Base-by-base conservation (phyloP, 2,797 vertebrate genomes). In the Sebastes flavidus region DNA sequence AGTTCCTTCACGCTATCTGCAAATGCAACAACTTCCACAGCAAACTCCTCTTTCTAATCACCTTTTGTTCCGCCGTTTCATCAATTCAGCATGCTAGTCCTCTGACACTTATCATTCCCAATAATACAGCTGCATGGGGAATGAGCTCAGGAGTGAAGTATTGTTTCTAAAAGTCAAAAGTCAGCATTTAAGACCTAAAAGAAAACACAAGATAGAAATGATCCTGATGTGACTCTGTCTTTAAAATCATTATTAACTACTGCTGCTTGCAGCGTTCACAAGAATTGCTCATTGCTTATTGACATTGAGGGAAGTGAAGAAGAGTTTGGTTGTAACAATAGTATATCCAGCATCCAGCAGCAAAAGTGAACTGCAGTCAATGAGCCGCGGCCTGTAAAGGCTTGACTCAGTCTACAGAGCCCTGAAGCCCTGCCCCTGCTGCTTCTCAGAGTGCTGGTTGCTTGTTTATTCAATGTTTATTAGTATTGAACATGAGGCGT, bases 401-500 rank as follows among this genome's bases (percentile, higher is more conserved):
- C 56, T 30, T 6, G 16, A 60, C 27, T 27, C 55, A 27, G 2
- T 59, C 56, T 58, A 25, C 56, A 59, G 56, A 59, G 25, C 56
- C 25, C 56, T 59, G 56, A 59, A 29, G 25, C 14, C 12, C 11
- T 12, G 3, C 22, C 54, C 22, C 42, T 18, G 0, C 42, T 46
- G 16, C 42, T 46, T 0, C 42, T 0, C 42, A 18, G 42, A 46
- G 6, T 18, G 0, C 6, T 18, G 0, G 16, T 46, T 0, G 16
- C 42, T 46, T 46, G 42, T 46, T 46, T 46, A 18, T 18, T 46
- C 42, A 0, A 46, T 18, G 16, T 18, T 46, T 46, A 46, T 18
- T 0, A 46, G 0, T 46, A 46, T 18, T 63, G 11, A 34, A 22
- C 5, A 1, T 34, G 29, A 0, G 0, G 29, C 12, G 2, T 12